phyloP scores from a whole-genome alignment of 92 coral and sea anemone genomes.

The Epizoanthus stellaris region DNA sequence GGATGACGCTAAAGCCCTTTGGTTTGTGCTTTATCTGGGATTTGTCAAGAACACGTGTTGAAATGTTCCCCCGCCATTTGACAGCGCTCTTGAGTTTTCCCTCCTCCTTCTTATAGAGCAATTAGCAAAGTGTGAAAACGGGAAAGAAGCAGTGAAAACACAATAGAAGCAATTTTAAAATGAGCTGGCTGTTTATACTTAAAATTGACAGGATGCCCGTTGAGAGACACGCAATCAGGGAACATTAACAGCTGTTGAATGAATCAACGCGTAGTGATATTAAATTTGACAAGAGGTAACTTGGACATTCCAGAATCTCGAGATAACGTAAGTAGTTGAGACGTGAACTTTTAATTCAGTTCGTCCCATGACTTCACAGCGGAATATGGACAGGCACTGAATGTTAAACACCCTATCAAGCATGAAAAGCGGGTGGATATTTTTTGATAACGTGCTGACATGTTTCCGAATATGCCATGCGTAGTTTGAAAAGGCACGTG shows the following conservation, averaged over 20 bases:
- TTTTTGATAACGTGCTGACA: slow-evolving; percentile 35
- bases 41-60: slow-evolving; percentile 47
- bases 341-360: neutral
- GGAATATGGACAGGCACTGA: neutral
- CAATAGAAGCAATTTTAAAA: slow-evolving; percentile 93
- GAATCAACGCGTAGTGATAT: slow-evolving; percentile 19
- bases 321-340: slow-evolving; percentile 4
- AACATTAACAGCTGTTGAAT: slow-evolving; percentile 19
- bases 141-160: slow-evolving; percentile 53
- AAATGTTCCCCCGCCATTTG: slow-evolving; percentile 35
- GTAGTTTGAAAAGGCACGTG: slow-evolving; percentile 2
- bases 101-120: slow-evolving; percentile 38
- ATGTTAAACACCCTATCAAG: slow-evolving; percentile 16
- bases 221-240: slow-evolving; percentile 84
- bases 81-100: slow-evolving; percentile 49
- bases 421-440: slow-evolving; percentile 12
- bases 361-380: slow-evolving; percentile 21
- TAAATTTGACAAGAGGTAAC: neutral
- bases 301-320: neutral
- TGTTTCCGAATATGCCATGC: slow-evolving; percentile 20
- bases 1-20: slow-evolving; percentile 10
- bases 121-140: slow-evolving; percentile 38
- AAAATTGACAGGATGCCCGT: slow-evolving; percentile 81
- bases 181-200: slow-evolving; percentile 88
- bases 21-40: slow-evolving; percentile 39